Evolutionary conservation across 2,888 invertebrate genomes (phyloP), one percentile per base, ranked within the genome.

Genomic region (Nymphalis c-album): DNA sequence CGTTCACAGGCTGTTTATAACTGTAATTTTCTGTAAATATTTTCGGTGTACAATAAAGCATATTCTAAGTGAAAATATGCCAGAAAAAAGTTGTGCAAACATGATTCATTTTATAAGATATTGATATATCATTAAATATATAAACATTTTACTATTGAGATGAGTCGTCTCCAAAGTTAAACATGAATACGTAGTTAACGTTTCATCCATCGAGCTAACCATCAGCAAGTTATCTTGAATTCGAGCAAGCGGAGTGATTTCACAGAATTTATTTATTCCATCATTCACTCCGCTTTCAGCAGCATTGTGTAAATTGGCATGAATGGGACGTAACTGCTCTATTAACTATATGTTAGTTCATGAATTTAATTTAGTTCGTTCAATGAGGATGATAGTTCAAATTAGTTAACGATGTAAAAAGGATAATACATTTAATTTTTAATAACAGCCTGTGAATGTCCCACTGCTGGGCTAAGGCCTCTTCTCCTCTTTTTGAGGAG

Each of bases 181-280:
- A 31, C 31, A 55, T 55, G 31, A 55, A 55, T 55, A 17, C 17
- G 8, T 17, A 18, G n/a, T 55, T 31, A 26, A 31, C 55, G 31
- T 35, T 31, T 31, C 55, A 40, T 40, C 13, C 40, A 13, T 40
- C 26, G 35, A 31, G 26, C 55, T 17, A n/a, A n/a, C 55, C 31
- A 35, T 64, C 59, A 64, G 59, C 59, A 48, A 60, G 45, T 51
- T 59, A 64, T 64, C 59, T 50, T 51, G 50, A 51, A 59, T 64
- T 58, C 45, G 35, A 64, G 50, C 51, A 47, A 51, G 50, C 48
- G 58, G 48, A 59, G 59, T 64, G 64, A 64, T 64, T 64, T 45
- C 18, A 59, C 64, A 50, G 64, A 64, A 64, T 60, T 64, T 53
- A 64, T 64, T 60, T 60, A 60, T 60, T 60, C 51, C 50, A 57